Evolutionary conservation across 2,113 vertebrate genomes (phyloP), one percentile per base, ranked within the genome.

Genomic region (Dipodomys stephensi): DNA sequence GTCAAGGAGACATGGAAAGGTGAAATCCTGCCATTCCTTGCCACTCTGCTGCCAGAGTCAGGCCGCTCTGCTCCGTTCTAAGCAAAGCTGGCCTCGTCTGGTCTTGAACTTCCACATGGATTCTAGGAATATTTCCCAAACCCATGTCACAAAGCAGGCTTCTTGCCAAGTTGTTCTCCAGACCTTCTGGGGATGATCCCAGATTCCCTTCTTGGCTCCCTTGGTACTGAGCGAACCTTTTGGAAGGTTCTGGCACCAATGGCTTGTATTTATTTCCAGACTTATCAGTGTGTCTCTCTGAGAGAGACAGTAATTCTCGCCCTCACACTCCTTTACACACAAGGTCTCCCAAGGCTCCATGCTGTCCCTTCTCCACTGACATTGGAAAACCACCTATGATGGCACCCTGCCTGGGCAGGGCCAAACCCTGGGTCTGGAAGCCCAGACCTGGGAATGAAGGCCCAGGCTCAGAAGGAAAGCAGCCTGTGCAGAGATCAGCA

Each of bases 61-160:
- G 23, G 27, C 20, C 30, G 7, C 39, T 27, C 6, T 2, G 49
- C 44, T 16, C 67, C 81, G 91, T 85, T 60, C 95, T 53, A 0
- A 4, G 30, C 53, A 85, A 81, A n/a, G 82, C 77, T 77, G 82
- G 35, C 83, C 81, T 65, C 60, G 74, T 69, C 35, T 9, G 88
- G 81, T 60, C 87, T 39, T 86, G 60, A 83, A 88, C 76, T 94
- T 73, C 81, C 35, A 73, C 46, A 71, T 16, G 57, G 79, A 64
- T 94, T 39, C 25, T 1, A 92, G 71, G 86, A 93, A 86, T 3
- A 90, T 77, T 35, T 87, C 86, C 80, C 49, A 94, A 80, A 92
- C 18, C 82, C 12, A 11, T 20, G 20, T 91, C 25, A 78, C 90
- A 78, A 92, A 85, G 83, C 91, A 91, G 85, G 88, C 88, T 49